These are phyloP conservation scores for Elegia similella DNA, from an alignment of 2,888 invertebrate species.

Conservation along the genomic window DNA sequence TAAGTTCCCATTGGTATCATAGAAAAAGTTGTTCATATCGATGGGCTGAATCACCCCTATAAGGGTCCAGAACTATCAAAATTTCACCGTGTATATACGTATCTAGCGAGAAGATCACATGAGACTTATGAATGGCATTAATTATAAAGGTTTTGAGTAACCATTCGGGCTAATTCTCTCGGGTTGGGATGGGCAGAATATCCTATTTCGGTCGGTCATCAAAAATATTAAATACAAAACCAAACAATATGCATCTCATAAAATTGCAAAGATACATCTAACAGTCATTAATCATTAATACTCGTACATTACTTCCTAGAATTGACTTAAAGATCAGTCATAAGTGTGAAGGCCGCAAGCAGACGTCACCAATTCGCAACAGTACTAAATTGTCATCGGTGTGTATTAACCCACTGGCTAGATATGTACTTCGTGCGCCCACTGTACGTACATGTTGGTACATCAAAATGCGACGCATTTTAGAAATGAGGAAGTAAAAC, in stretches of 20 bases:
- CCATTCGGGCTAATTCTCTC: no score
- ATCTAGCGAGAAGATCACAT: no score
- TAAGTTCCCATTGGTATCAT: no score
- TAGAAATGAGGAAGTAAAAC: neutral
- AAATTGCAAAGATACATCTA: neutral
- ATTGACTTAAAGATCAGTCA: constrained; percentile 1
- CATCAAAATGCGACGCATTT: neutral
- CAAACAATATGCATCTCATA: neutral
- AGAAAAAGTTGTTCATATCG: no score
- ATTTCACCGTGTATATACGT: no score
- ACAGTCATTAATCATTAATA: neutral
- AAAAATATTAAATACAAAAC: neutral
- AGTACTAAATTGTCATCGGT: constrained; percentile 1
- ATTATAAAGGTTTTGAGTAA: no score
- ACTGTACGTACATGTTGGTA: neutral
- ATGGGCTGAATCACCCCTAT: no score
- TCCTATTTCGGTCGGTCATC: no score
- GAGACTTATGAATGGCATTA: no score
- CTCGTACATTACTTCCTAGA: constrained; percentile 10
- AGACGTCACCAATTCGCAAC: constrained; percentile 5
- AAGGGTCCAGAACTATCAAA: no score
- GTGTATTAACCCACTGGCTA: neutral
- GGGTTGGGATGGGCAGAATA: no score
- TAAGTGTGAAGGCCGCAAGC: constrained; percentile 6
- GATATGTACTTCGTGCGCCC: neutral